Evolutionary conservation across 2,797 vertebrate genomes (phyloP).

Genomic region (Tinamus major): DNA sequence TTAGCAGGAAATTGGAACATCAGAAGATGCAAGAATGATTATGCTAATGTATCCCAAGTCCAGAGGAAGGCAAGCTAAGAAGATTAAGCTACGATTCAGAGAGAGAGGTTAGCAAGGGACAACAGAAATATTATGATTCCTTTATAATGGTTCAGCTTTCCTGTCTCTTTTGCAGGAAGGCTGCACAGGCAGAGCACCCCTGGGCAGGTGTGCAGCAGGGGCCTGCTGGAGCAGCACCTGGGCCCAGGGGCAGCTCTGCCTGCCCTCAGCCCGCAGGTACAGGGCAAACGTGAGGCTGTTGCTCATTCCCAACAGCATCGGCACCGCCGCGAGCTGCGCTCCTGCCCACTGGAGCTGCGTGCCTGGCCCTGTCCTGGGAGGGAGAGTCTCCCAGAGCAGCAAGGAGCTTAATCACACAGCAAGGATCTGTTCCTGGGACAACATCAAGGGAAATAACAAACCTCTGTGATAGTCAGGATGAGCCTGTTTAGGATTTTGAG

Average conservation of each 20-base stretch:
- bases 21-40: slow-evolving; percentile 6
- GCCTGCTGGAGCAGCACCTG: background rate
- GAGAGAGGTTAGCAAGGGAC: background rate
- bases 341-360: background rate
- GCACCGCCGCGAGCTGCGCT: background rate
- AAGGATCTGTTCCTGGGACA: background rate
- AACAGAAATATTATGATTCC: background rate
- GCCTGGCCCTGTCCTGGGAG: background rate
- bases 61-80: background rate
- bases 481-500: background rate
- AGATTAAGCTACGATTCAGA: background rate
- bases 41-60: background rate
- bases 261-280: background rate
- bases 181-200: background rate
- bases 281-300: background rate
- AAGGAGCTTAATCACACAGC: background rate
- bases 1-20: slow-evolving; percentile 25
- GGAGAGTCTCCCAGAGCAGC: background rate
- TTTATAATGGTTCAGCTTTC: background rate
- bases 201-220: background rate
- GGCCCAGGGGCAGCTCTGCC: background rate
- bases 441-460: background rate
- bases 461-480: background rate
- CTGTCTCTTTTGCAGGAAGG: background rate
- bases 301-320: background rate